A percentile compares a stretch with the other conserved stretches of the same genome.
Evolutionary conservation across 2,113 vertebrate genomes (phyloP).

Genomic region (Solea senegalensis): DNA sequence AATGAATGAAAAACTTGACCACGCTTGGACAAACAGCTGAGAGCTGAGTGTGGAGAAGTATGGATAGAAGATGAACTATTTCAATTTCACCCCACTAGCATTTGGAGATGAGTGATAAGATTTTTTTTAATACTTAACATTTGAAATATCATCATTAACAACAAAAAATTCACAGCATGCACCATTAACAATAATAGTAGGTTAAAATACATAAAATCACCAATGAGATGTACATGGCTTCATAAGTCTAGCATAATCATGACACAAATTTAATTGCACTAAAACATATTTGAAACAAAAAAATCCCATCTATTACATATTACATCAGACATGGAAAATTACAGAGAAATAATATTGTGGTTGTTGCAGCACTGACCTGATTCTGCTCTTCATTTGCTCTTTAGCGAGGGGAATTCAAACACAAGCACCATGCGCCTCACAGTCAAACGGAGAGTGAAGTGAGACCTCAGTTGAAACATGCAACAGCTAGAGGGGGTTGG

Average conservation of each 20-base stretch:
- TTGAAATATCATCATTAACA: too few species aligned
- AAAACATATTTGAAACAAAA: neutral
- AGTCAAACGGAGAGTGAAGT: conserved; percentile 58
- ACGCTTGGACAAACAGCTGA: conserved; percentile 5
- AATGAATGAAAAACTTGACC: neutral
- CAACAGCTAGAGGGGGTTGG: conserved; percentile 61
- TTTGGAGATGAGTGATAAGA: too few species aligned
- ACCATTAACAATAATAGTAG: too few species aligned
- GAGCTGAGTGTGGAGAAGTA: neutral
- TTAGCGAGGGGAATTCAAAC: conserved; percentile 61
- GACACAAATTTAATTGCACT: neutral
- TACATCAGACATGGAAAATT: neutral
- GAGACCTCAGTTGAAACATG: conserved; percentile 58
- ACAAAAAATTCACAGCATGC: too few species aligned
- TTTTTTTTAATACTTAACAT: too few species aligned
- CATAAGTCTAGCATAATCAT: neutral
- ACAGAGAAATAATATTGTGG: conserved; percentile 52
- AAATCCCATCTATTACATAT: neutral
- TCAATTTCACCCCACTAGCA: neutral
- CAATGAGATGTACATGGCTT: too few species aligned
- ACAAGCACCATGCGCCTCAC: conserved; percentile 25
- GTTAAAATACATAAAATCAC: too few species aligned
- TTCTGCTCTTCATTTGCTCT: conserved; percentile 37
- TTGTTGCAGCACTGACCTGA: conserved; percentile 3
- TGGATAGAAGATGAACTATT: conserved; percentile 11